These are phyloP conservation scores for Clarias magur DNA, from an alignment of 2,113 vertebrate genomes.

Conservation along the genomic window DNA sequence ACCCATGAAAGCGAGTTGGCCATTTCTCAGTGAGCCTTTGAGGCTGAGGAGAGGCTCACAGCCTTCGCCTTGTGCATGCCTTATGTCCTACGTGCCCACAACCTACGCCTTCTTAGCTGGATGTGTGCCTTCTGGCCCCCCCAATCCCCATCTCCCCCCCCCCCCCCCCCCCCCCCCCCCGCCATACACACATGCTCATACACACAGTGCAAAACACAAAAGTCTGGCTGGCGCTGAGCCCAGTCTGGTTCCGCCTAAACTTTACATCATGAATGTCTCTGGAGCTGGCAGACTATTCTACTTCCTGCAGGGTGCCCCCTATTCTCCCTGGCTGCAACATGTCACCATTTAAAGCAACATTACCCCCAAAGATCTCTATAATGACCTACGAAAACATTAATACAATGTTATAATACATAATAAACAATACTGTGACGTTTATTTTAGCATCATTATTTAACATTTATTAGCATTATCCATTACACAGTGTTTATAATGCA, in stretches of 20 bases:
- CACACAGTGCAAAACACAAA: constrained; percentile 33
- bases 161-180: constrained; percentile 9
- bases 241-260: constrained; percentile 48
- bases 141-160: constrained; percentile 6
- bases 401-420: background rate
- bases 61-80: constrained; percentile 61
- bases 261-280: constrained; percentile 50
- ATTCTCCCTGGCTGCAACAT: constrained; percentile 2
- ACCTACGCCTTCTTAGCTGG: constrained; percentile 60
- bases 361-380: background rate
- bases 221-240: constrained; percentile 59
- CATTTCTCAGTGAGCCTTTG: constrained; percentile 57
- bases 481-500: background rate
- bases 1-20: constrained; percentile 57
- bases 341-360: constrained; percentile 27
- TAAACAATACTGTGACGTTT: too few species aligned
- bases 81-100: constrained; percentile 62
- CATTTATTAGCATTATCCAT: background rate
- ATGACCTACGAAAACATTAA: background rate
- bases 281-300: constrained; percentile 52
- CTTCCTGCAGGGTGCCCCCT: constrained; percentile 39
- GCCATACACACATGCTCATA: background rate
- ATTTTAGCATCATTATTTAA: too few species aligned
- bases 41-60: constrained; percentile 48
- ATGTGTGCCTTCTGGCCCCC: constrained; percentile 62